Conservation (phyloP, 2,888 invertebrate genomes). For the Microplitis manilae region DNA sequence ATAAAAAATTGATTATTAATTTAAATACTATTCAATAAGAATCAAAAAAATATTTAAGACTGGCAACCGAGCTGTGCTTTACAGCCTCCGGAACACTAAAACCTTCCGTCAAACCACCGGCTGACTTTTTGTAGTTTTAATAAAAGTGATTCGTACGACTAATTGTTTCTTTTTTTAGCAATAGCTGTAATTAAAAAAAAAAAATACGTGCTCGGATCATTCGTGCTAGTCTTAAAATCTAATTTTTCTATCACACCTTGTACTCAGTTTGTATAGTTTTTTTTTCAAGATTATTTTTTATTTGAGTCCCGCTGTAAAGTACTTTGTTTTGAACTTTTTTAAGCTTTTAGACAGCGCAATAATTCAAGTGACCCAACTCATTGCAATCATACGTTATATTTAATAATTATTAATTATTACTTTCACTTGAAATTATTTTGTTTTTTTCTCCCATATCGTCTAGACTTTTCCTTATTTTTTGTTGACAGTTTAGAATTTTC, state of each 20-base stretch:
- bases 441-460: too few relatives aligned
- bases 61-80: background rate
- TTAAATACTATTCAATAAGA: background rate
- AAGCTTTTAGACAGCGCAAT: background rate
- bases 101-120: background rate
- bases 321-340: background rate
- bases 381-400: background rate
- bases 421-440: background rate
- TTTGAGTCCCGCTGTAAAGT: constrained; percentile 16
- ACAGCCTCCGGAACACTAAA: background rate
- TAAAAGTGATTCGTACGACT: constrained; percentile 1
- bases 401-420: background rate
- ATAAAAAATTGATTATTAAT: background rate
- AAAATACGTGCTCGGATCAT: constrained; percentile 8
- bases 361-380: background rate
- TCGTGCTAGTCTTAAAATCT: constrained; percentile 19
- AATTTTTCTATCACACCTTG: constrained; percentile 2
- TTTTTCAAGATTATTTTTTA: background rate
- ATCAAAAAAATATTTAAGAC: constrained; percentile 12
- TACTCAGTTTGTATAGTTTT: constrained; percentile 37
- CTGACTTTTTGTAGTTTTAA: background rate
- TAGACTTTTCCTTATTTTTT: background rate
- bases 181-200: constrained; percentile 14
- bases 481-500: background rate
- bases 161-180: background rate